Evolutionary conservation across 2,797 vertebrate species (phyloP), one percentile per base, ranked within the genome.

Genomic region (Champsocephalus gunnari): DNA sequence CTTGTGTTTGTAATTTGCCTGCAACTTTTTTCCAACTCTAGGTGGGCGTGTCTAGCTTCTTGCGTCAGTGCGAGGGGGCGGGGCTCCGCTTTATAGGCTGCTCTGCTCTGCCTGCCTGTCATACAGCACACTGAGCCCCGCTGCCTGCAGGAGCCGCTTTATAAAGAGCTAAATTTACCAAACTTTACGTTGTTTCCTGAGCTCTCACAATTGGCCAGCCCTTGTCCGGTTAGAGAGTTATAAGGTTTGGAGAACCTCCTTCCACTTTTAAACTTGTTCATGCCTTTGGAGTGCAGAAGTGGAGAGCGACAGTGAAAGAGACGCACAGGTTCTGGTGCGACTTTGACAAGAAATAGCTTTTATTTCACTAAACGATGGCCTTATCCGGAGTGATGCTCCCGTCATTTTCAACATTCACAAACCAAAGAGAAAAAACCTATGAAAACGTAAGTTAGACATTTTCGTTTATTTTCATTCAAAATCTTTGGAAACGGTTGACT

Each of bases 131-230:
- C 86, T 90, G 81, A 90, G 77, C 51, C 14, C 69, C 13, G 19
- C 82, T 65, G 81, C 69, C 77, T 66, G 38, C 81, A 79, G 49
- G 69, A 89, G 64, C 84, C 77, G 73, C 95, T 95, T 97, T 99
- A 96, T 98, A 99, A 96, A 98, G 95, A 90, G 95, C 97, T 99
- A 98, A 96, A 97, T 97, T 97, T 98, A 95, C 93, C 95, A 88
- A 92, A 95, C 93, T 96, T 95, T 95, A 97, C 97, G 97, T 93
- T 92, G 94, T 97, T 98, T 97, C 96, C 97, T 95, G 94, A 93
- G 88, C 93, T 89, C 92, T 92, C 92, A 94, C 96, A 95, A 96
- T 96, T 97, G 96, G 96, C 94, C 92, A 66, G 75, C 74, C 80
- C 58, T 0, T 2, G 61, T 54, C 77, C 60, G 74, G 77, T 75